A percentile compares a stretch with the other conserved stretches of the same genome.
These are phyloP conservation scores for Montipora cactus DNA, from an alignment of 64 coral and sea anemone genomes.

Conservation along the genomic window DNA sequence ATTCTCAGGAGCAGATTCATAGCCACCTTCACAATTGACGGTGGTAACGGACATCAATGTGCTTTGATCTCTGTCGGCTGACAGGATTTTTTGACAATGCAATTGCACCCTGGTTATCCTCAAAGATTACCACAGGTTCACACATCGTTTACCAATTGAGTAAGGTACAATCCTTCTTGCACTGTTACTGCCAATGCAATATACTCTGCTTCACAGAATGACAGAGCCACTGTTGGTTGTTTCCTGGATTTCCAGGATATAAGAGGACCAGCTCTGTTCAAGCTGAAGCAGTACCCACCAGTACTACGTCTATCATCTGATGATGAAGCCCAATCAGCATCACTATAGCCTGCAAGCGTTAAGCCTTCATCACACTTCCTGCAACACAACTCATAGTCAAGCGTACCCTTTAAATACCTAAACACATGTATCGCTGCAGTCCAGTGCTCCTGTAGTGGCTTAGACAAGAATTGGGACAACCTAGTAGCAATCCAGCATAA, in stretches of 20 bases:
- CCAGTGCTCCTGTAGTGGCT: background rate
- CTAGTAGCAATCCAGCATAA: conserved; percentile 27
- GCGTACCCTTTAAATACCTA: conserved; percentile 20
- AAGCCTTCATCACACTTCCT: conserved; percentile 36
- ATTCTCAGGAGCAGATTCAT: too few species aligned
- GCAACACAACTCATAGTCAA: conserved; percentile 32
- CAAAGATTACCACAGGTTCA: background rate
- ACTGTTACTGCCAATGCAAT: background rate
- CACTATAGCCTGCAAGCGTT: conserved; percentile 31
- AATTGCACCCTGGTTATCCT: conserved; percentile 45
- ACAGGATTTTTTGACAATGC: conserved; percentile 47
- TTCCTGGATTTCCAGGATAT: conserved; percentile 64
- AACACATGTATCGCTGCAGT: conserved; percentile 48
- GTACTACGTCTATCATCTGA: conserved; percentile 42
- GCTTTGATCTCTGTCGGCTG: conserved; percentile 32
- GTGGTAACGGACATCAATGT: conserved; percentile 44
- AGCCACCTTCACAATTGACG: too few species aligned
- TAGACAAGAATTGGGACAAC: conserved; percentile 27
- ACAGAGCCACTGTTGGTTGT: conserved; percentile 32
- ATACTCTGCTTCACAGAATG: conserved; percentile 55
- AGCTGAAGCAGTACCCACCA: conserved; percentile 44
- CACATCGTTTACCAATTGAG: conserved; percentile 12
- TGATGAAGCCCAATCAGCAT: conserved; percentile 47
- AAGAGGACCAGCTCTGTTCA: conserved; percentile 10
- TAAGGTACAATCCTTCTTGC: conserved; percentile 43